phyloP scores from a whole-genome alignment of 2,888 invertebrate species.

The Nemurella pictetii region DNA sequence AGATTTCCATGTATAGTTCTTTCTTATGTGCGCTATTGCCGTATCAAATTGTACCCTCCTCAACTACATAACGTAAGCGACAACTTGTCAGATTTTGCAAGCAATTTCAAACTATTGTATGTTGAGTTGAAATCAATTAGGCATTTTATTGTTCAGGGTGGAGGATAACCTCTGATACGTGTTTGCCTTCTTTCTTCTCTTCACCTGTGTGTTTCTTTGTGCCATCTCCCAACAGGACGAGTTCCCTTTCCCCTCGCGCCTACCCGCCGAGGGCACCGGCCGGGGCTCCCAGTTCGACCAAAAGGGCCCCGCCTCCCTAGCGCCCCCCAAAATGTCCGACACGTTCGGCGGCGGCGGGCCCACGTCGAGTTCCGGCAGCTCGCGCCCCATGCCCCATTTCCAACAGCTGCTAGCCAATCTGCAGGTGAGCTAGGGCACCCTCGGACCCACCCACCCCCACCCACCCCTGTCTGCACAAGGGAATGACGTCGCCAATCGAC shows the following conservation, averaged over 20 bases:
- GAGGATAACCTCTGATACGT: background rate
- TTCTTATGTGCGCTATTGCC: too few relatives aligned
- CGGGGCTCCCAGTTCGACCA: constrained; percentile 46
- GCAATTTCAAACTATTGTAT: too few relatives aligned
- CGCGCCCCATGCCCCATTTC: constrained; percentile 67
- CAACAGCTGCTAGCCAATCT: constrained; percentile 69
- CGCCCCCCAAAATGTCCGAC: constrained; percentile 40
- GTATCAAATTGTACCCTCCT: too few relatives aligned
- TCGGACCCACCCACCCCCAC: background rate
- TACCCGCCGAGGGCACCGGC: constrained; percentile 45
- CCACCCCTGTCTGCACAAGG: background rate
- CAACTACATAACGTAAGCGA: too few relatives aligned
- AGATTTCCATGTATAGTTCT: too few relatives aligned
- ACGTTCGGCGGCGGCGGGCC: constrained; percentile 49
- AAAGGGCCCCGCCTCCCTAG: constrained; percentile 35
- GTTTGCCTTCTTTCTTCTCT: constrained; percentile 12
- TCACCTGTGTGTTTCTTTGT: constrained; percentile 33
- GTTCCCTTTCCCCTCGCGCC: constrained; percentile 34
- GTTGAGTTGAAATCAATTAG: too few relatives aligned
- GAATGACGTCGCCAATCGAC: background rate
- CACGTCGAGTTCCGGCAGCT: constrained; percentile 56
- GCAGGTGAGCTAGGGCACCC: constrained; percentile 64
- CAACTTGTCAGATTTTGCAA: too few relatives aligned
- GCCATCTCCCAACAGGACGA: constrained; percentile 31
- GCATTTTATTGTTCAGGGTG: too few relatives aligned